Evolutionary conservation across 2,888 invertebrate species (phyloP).

Genomic region (Brachyopa scutellaris): DNA sequence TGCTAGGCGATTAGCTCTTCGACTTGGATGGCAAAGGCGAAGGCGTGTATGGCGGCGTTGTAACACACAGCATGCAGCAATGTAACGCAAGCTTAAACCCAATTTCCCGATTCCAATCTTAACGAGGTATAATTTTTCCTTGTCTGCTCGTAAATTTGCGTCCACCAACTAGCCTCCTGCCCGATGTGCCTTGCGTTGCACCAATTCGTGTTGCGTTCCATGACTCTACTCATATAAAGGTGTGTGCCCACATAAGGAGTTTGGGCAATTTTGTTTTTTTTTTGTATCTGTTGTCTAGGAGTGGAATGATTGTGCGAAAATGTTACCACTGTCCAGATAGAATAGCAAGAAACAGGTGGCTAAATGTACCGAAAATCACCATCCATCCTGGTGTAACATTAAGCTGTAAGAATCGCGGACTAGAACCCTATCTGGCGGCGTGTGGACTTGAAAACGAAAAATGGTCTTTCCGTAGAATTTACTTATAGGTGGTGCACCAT

Average conservation of each 20-base stretch:
- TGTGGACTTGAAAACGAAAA: slow-evolving; percentile 37
- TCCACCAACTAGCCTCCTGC: slow-evolving; percentile 43
- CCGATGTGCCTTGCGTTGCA: slow-evolving; percentile 12
- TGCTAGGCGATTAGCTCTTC: slow-evolving; percentile 16
- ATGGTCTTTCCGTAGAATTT: slow-evolving; percentile 32
- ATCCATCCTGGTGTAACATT: slow-evolving; percentile 32
- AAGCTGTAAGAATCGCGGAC: slow-evolving; percentile 13
- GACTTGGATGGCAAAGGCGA: slow-evolving; percentile 3
- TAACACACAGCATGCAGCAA: slow-evolving; percentile 58
- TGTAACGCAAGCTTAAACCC: slow-evolving; percentile 38
- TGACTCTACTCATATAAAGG: slow-evolving; percentile 21
- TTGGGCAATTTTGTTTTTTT: slow-evolving; percentile 29
- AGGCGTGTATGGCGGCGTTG: slow-evolving; percentile 20
- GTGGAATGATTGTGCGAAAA: slow-evolving; percentile 41
- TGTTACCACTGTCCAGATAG: slow-evolving; percentile 2
- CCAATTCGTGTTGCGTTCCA: slow-evolving; percentile 41
- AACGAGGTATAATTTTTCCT: slow-evolving; percentile 67
- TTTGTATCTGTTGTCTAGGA: slow-evolving; percentile 19
- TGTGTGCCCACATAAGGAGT: slow-evolving; percentile 53
- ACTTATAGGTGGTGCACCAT: slow-evolving; percentile 22
- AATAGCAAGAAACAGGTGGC: slow-evolving; percentile 57
- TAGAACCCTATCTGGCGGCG: neutral
- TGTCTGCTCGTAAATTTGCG: slow-evolving; percentile 66
- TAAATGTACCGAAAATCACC: slow-evolving; percentile 56
- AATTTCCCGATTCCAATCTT: slow-evolving; percentile 62